Base-by-base conservation (phyloP, 2,797 vertebrate genomes). In the Streptopelia turtur region DNA sequence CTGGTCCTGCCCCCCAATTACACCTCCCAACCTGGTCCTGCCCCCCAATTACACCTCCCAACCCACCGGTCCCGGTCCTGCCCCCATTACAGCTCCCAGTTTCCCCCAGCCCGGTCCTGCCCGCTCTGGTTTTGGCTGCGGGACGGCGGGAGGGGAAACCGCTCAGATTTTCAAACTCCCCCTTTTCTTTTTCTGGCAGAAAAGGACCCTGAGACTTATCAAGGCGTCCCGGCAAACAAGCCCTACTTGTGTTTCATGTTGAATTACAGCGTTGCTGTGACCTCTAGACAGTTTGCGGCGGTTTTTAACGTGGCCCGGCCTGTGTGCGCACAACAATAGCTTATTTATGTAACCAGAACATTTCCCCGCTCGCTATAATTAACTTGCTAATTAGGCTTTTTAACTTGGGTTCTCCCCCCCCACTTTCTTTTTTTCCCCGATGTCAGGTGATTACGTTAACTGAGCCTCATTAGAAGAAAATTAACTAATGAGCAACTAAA, bases 361-460 rank as follows among this genome's bases (percentile, higher is more conserved):
- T 91, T 94, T 83, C 94, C 94, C 93, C 59, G 88, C 93, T 89
- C 70, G 22, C 89, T 94, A 85, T 97, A 98, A 98, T 98, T 98
- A 97, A 97, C 97, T 97, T 94, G 96, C 93, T 98, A 98, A 98
- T 98, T 98, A 98, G 93, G 95, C 92, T 95, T 97, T 97, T 96
- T 74, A 96, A 95, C 93, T 57, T 64, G 56, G 87, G 94, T 50
- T 93, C 93, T 50, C 41, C 28, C 23, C 56, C 37, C 33, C 64
- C 33, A 3, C 20, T 7, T 15, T 12, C 57, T 14, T 28, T 21
- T 11, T 35, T 11, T 35, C 68, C 61, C 23, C 70, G 6, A 45
- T 80, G 90, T 97, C 96, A 97, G 96, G 88, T 95, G 97, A 97
- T 97, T 94, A 83, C 49, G 16, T 87, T 95, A 83, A 81, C 33